Conservation (phyloP, 37 sponge, comb jelly and placozoan genomes). For the Dysidea cf. avara region DNA sequence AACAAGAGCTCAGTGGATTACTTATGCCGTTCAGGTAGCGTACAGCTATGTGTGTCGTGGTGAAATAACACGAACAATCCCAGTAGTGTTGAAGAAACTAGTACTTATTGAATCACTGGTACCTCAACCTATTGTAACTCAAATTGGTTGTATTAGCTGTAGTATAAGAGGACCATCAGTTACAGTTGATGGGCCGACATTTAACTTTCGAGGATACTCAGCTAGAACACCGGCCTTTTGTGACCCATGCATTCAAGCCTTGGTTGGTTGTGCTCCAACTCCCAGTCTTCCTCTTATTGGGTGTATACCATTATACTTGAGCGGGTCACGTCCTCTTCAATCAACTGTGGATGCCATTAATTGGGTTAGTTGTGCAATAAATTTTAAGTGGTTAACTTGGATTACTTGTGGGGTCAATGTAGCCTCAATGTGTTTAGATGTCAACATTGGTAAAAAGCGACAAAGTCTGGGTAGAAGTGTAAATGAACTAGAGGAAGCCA, state of each 20-base stretch:
- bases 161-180: neutral
- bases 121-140: neutral
- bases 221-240: slow-evolving; percentile 25
- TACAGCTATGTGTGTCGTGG: slow-evolving; percentile 34
- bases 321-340: too few species aligned
- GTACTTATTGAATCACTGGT: neutral
- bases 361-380: too few species aligned
- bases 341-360: too few species aligned
- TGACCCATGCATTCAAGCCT: slow-evolving; percentile 9
- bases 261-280: slow-evolving; percentile 1
- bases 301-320: slow-evolving; percentile 15
- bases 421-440: neutral
- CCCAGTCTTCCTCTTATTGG: slow-evolving; percentile 11
- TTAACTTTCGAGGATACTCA: slow-evolving; percentile 9
- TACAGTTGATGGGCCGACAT: neutral
- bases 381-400: too few species aligned
- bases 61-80: slow-evolving; percentile 1
- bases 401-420: neutral
- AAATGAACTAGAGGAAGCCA: slow-evolving; percentile 12
- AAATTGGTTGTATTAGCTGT: neutral
- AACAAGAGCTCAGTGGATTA: too few species aligned
- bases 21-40: too few species aligned
- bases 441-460: neutral
- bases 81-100: slow-evolving; percentile 13
- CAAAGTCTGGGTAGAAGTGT: neutral